phyloP scores from a whole-genome alignment of 2,888 invertebrate genomes.

The Chouioia cunea region DNA sequence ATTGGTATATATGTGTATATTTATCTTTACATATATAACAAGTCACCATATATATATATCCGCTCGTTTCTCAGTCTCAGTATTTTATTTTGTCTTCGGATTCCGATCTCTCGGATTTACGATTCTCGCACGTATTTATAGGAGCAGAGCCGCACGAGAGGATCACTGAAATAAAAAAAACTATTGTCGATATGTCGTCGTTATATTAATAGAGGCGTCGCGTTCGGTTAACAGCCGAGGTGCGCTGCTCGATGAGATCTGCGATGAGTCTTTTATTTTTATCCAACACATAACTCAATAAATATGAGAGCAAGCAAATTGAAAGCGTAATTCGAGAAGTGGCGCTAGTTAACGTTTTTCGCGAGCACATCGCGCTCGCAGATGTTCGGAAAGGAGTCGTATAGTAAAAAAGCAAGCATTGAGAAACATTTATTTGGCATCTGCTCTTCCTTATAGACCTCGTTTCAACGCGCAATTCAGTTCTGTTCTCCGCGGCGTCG shows the following conservation, averaged over 20 bases:
- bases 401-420: constrained; percentile 4
- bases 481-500: not conserved
- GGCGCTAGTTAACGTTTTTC: constrained; percentile 34
- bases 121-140: constrained; percentile 38
- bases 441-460: constrained; percentile 21
- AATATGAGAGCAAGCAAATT: not conserved
- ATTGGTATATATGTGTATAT: too few relatives aligned
- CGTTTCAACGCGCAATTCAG: not conserved
- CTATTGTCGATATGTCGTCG: constrained; percentile 29
- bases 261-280: constrained; percentile 19
- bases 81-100: constrained; percentile 38
- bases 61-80: constrained; percentile 35
- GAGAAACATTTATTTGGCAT: constrained; percentile 26
- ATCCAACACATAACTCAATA: constrained; percentile 29
- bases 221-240: not conserved
- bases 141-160: not conserved
- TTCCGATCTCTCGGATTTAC: constrained; percentile 23
- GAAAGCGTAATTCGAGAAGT: constrained; percentile 31
- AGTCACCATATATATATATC: constrained; percentile 38
- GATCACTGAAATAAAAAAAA: constrained; percentile 17
- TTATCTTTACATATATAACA: constrained; percentile 22
- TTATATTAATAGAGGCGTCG: constrained; percentile 32
- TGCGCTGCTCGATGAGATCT: too few relatives aligned
- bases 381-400: constrained; percentile 30
- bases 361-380: constrained; percentile 37